These are phyloP conservation scores for Nomada flava DNA, from an alignment of 2,888 invertebrate genomes.

Conservation along the genomic window DNA sequence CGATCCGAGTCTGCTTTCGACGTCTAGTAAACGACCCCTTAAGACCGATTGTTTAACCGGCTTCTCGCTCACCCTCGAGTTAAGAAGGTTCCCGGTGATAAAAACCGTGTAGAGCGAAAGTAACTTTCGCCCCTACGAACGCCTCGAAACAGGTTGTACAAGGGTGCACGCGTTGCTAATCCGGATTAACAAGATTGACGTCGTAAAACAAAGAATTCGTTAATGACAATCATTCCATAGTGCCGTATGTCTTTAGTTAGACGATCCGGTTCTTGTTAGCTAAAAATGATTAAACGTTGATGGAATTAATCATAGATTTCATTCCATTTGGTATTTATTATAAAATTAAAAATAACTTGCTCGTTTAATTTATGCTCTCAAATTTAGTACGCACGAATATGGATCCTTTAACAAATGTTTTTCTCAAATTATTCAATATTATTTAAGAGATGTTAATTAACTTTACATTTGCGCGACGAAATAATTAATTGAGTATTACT, in stretches of 20 bases:
- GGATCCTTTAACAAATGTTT: too few species aligned
- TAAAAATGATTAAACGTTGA: too few species aligned
- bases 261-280: too few species aligned
- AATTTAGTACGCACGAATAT: too few species aligned
- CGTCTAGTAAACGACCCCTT: conserved; percentile 21
- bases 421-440: too few species aligned
- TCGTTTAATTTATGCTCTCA: too few species aligned
- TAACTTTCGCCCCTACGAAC: neutral
- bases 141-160: neutral
- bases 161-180: neutral
- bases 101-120: conserved; percentile 13
- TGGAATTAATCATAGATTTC: too few species aligned
- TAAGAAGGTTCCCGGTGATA: conserved; percentile 19
- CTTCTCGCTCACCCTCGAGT: conserved; percentile 21
- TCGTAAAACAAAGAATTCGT: conserved; percentile 5
- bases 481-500: too few species aligned
- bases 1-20: conserved; percentile 14
- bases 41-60: conserved; percentile 30
- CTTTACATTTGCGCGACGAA: too few species aligned
- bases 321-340: too few species aligned
- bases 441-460: too few species aligned
- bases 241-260: neutral
- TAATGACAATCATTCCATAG: neutral
- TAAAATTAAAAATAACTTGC: too few species aligned
- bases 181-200: conserved; percentile 9